Base-by-base conservation (phyloP, 2,888 invertebrate species). In the Cylindroiulus punctatus region DNA sequence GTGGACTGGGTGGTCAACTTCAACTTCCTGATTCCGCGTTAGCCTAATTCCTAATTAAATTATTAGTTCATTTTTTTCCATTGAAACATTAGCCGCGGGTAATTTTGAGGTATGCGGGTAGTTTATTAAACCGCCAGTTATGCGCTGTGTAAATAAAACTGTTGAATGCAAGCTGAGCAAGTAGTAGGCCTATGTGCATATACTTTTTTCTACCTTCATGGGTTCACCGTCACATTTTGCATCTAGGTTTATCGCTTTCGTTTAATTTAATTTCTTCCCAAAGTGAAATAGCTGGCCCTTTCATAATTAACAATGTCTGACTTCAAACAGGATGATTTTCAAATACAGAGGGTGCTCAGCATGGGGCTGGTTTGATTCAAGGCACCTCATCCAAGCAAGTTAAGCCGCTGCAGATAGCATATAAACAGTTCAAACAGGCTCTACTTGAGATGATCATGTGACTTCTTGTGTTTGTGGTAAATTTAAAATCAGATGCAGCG, bases 221-320 rank as follows among this genome's bases (percentile, higher is more conserved):
- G 12, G 65, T 22, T 65, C 65, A 26, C 10, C 26, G 65, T 65
- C 26, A 26, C 65, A 65, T 22, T 65, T 65, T 26, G 22, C 26
- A 65, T 26, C 65, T 65, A 65, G 65, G 65, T 65, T 65, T 65
- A 65, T 65, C 65, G 65, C 52, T 52, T 52, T 52, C 52, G 19
- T 65, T 65, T 10, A 65, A 65, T 65, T 65, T 65, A 65, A 65
- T 22, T 65, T 26, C 22, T 65, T 65, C 65, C 17, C 26, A 65
- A 26, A 8, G 26, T 8, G 26, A 19, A 19, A 19, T n/a, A 52
- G n/a, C 52, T 10, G 52, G n/a, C 19, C 19, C 17, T 52, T 52
- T 52, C 52, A n/a, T 52, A 52, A 52, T 52, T 52, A 52, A 52
- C 52, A 19, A 17, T 19, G 12, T n/a, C 52, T 52, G n/a, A 52